Base-by-base conservation (phyloP, 2,888 invertebrate genomes). In the Campoplex capitator region DNA sequence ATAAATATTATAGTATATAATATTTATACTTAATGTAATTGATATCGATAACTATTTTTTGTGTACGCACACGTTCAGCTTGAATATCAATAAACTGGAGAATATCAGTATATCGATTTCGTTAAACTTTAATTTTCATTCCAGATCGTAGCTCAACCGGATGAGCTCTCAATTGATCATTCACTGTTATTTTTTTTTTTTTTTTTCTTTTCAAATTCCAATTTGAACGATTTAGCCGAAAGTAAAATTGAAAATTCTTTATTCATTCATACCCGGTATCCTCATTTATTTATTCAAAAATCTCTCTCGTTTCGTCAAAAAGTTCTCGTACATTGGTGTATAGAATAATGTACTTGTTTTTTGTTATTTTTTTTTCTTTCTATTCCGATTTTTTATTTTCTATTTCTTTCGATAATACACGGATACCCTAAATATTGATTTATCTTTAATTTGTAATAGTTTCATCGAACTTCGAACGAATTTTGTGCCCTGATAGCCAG, bases 401-500 rank as follows among this genome's bases (percentile, higher is more conserved):
- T 28, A 51, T 74, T 86, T 76, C 65, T 56, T 74, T 83, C 78
- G 75, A 88, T 86, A 86, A 84, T 80, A 84, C 83, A 86, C 84
- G 83, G 80, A 81, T 85, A 85, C 73, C 84, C 84, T 86, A 86
- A 87, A 87, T 87, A 87, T 87, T 85, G 82, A 78, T 88, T 88
- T 79, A 86, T 87, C 80, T 79, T 88, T 84, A 86, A 81, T 86
- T 84, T 84, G 84, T 88, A 87, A 85, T 87, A 88, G 68, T 88
- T 84, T 85, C 81, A 54, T 85, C 73, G 45, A 82, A 62, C 74
- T 74, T 75, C 85, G 78, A 76, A 83, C 73, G 75, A 78, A 80
- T 80, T 81, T 42, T 35, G 86, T 78, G 78, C 68, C 81, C 83
- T 62, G 62, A 83, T 62, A 71, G 38, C 48, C 42, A n/a, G 70